These are phyloP conservation scores for Phrynocephalus forsythii DNA, from an alignment of 2,797 vertebrate species.

Conservation along the genomic window DNA sequence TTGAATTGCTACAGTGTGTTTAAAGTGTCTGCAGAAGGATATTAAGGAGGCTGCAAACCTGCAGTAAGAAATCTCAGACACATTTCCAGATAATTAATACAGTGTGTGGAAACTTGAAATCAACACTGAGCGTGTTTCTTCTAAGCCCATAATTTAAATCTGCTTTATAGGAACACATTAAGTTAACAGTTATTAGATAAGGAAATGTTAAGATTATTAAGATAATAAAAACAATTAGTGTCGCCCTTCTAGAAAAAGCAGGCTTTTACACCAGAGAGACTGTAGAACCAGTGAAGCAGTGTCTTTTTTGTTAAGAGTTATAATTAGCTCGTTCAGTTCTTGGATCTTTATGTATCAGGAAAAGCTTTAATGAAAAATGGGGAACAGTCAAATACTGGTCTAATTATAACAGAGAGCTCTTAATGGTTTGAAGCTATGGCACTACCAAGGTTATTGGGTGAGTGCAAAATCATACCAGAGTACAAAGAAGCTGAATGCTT, in stretches of 20 bases:
- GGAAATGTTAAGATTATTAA: slow-evolving; percentile 81
- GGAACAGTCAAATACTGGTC: slow-evolving; percentile 37
- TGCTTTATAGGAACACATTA: slow-evolving; percentile 78
- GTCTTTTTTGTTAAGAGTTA: slow-evolving; percentile 57
- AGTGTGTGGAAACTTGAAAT: slow-evolving; percentile 77
- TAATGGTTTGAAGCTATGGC: not conserved
- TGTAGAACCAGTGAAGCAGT: slow-evolving; percentile 52
- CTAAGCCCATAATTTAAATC: slow-evolving; percentile 80
- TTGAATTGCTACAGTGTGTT: slow-evolving; percentile 63
- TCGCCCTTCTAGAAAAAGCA: slow-evolving; percentile 60
- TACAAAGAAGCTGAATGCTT: not conserved
- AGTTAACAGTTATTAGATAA: slow-evolving; percentile 80
- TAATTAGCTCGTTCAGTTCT: slow-evolving; percentile 51
- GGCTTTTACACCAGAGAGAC: slow-evolving; percentile 38
- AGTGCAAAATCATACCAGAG: not conserved
- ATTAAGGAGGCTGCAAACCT: slow-evolving; percentile 77
- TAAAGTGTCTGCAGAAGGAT: slow-evolving; percentile 71
- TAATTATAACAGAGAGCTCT: slow-evolving; percentile 1
- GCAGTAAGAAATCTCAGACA: slow-evolving; percentile 74
- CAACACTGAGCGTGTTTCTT: slow-evolving; percentile 66
- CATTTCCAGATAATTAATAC: slow-evolving; percentile 82
- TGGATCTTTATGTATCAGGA: slow-evolving; percentile 44
- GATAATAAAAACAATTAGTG: slow-evolving; percentile 76
- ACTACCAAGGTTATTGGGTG: not conserved
- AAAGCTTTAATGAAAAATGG: slow-evolving; percentile 57